Conservation (phyloP, 2,113 vertebrate genomes). For the Mormyrus lacerda region DNA sequence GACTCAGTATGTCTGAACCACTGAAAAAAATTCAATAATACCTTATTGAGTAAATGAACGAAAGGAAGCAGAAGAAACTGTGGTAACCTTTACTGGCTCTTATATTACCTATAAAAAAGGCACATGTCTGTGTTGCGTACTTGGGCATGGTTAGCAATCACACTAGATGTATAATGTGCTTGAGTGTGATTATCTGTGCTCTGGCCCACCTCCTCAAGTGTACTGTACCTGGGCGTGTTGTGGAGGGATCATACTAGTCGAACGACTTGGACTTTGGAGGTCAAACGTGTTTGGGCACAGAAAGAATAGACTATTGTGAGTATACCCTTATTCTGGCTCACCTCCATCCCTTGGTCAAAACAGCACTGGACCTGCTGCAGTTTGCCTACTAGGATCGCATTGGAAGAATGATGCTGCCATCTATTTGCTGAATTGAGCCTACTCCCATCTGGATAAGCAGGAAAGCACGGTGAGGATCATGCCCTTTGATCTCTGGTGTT, state of each 20-base stretch:
- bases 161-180: neutral
- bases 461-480: too few species aligned
- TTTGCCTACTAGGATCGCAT: neutral
- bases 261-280: neutral
- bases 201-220: neutral
- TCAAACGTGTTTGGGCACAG: neutral
- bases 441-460: too few species aligned
- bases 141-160: neutral
- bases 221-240: neutral
- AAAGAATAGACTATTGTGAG: neutral
- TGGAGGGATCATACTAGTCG: neutral
- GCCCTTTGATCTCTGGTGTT: neutral
- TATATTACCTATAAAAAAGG: neutral
- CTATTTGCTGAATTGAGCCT: too few species aligned
- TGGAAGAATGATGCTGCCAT: too few species aligned
- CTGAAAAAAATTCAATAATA: neutral
- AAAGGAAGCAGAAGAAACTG: neutral
- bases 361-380: neutral
- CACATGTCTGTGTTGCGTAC: neutral
- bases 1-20: neutral
- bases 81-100: neutral
- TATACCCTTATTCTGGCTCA: neutral
- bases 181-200: neutral
- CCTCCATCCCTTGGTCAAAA: neutral
- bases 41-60: neutral